A percentile compares a stretch with the other conserved stretches of the same genome.
phyloP scores from a whole-genome alignment of 2,113 vertebrate genomes.

The Ginglymostoma cirratum region DNA sequence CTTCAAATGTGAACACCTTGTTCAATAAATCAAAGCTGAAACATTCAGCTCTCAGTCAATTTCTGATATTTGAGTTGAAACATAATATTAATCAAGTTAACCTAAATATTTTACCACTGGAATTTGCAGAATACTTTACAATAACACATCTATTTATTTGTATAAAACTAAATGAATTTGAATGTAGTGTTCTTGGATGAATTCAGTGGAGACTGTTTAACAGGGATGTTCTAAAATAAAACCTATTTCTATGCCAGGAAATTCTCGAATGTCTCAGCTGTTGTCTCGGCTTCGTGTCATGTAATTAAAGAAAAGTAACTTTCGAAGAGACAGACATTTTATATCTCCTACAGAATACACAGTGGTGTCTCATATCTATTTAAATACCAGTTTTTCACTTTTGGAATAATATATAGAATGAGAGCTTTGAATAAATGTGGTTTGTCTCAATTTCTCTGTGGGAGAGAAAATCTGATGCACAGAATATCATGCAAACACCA shows the following conservation, averaged over 20 bases:
- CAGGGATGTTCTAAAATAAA: neutral
- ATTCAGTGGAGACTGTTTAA: neutral
- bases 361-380: neutral
- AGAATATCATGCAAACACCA: neutral
- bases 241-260: neutral
- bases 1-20: neutral
- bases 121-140: neutral
- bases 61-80: neutral
- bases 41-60: neutral
- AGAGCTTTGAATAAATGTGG: neutral
- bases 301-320: neutral
- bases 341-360: neutral
- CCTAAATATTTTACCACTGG: neutral
- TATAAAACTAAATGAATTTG: neutral
- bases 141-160: neutral
- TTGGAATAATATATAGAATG: neutral
- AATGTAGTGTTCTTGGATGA: neutral
- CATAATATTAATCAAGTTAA: neutral
- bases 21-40: slow-evolving; percentile 1
- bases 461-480: neutral
- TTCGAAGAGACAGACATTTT: neutral
- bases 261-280: neutral
- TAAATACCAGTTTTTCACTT: neutral
- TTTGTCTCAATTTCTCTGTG: neutral
- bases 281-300: neutral